Evolutionary conservation across 2,888 invertebrate species (phyloP), one percentile per base, ranked within the genome.

Genomic region (Rotaria sp.): DNA sequence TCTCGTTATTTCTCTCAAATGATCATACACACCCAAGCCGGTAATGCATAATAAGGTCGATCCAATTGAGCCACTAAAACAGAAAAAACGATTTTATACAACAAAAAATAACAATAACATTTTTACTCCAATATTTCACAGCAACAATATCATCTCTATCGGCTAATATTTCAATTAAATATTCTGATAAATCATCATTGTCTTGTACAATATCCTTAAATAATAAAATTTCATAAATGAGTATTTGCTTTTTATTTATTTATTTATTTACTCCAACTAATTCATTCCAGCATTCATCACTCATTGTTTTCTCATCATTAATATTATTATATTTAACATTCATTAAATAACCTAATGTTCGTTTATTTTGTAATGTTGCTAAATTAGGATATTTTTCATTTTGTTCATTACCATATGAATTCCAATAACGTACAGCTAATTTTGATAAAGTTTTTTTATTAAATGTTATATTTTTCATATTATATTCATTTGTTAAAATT

Each of bases 391-490:
- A 80, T 45, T 80, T 41, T n/a, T 80, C 41, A 45, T 45, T n/a
- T 45, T 80, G 11, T 10, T 41, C n/a, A 41, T 45, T 21, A 15
- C 45, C 80, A 80, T 45, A 45, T 13, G n/a, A 15, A 80, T 80
- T 80, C 45, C 41, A 45, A 80, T 80, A 80, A 1, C 86, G 75
- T 2, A 84, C 57, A 30, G 85, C 86, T 50, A 86, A 41, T 84
- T 85, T 86, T 21, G 80, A 74, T 59, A 86, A 26, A 57, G 80
- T 75, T 48, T 67, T 75, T n/a, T 75, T 67, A 86, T 80, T 86
- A 35, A 86, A 50, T 50, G 85, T 75, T 18, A 80, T 57, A 84
- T 59, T 38, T 26, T 86, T 86, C 5, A 86, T 48, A 13, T 84
- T 30, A 50, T 35, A 59, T 84, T 41, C 52, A 38, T 55, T 55